phyloP scores from a whole-genome alignment of 2,888 invertebrate genomes.

The Napeogenes sylphis region DNA sequence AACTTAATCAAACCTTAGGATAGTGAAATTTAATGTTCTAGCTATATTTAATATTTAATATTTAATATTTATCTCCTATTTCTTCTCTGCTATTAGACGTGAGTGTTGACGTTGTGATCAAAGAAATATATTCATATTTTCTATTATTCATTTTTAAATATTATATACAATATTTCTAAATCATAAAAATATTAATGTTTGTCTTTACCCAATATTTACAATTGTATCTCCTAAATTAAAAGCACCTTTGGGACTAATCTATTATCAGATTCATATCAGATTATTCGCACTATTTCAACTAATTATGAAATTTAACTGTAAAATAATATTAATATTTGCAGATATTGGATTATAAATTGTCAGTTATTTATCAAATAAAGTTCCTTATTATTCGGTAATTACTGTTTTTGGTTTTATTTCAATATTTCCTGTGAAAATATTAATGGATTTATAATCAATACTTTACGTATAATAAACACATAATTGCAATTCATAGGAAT shows the following conservation, averaged over 20 bases:
- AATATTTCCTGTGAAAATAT: neutral
- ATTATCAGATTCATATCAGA: slow-evolving; percentile 63
- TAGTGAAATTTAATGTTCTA: slow-evolving; percentile 20
- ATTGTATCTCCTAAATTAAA: slow-evolving; percentile 57
- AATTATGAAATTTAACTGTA: slow-evolving; percentile 49
- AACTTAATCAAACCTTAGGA: slow-evolving; percentile 16
- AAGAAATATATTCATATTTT: slow-evolving; percentile 75
- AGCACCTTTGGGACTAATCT: slow-evolving; percentile 52
- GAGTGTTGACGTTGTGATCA: slow-evolving; percentile 69
- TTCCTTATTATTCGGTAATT: slow-evolving; percentile 58
- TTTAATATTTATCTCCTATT: slow-evolving; percentile 23
- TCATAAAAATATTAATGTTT: slow-evolving; percentile 36
- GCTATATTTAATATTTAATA: slow-evolving; percentile 22
- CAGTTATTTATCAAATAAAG: slow-evolving; percentile 73
- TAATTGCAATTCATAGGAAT: neutral
- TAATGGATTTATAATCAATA: neutral
- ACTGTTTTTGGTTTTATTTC: slow-evolving; percentile 27
- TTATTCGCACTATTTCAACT: slow-evolving; percentile 64
- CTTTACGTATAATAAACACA: neutral
- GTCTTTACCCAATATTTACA: slow-evolving; percentile 57
- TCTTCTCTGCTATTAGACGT: slow-evolving; percentile 37
- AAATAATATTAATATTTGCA: slow-evolving; percentile 42
- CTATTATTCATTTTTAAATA: slow-evolving; percentile 67
- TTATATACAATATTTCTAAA: slow-evolving; percentile 53
- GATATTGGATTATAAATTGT: slow-evolving; percentile 51